Base-by-base conservation (phyloP, 2,113 vertebrate species). In the Cathartes aura region DNA sequence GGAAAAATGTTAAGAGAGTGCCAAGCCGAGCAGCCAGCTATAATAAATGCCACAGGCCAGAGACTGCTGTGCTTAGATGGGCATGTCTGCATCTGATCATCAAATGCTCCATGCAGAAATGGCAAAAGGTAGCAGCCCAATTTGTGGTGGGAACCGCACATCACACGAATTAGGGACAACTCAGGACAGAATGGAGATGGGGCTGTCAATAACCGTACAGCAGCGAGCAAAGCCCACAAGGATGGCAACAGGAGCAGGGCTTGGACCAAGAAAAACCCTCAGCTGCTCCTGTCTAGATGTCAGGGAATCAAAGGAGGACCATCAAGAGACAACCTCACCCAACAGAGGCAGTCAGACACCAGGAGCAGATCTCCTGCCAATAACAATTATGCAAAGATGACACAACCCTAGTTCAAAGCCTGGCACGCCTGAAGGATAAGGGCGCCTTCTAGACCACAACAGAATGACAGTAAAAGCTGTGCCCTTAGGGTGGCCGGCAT, bases 351-450 rank as follows among this genome's bases (percentile, higher is more conserved):
- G 29, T 36, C 63, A 91, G 50, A 43, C n/a, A 36, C 15, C 2
- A 0, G 26, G 40, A 83, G n/a, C 21, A 79, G 40, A 70, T 87
- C 53, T 45, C 63, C 72, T 81, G 52, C 30, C 87, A 81, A 8
- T 13, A 70, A 32, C 1, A 2, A 21, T 71, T 64, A 58, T 0
- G 0, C 62, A 52, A 66, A 68, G 30, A n/a, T 67, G 59, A 62
- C 14, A 42, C 38, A 42, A 47, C 70, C 23, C n/a, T 18, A 26
- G 38, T 78, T 78, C 34, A 91, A 86, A 91, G 53, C 36, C 36
- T 4, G 0, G 47, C 30, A 56, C 3, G 8, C 27, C 42, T 45
- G 38, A 55, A 52, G 48, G 32, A 38, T 47, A 47, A 58, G 6
- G 43, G 7, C 0, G 1, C 20, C 85, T 45, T 60, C 52, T 84